phyloP scores from a whole-genome alignment of 2,113 vertebrate genomes.

The Cisticola juncidis region DNA sequence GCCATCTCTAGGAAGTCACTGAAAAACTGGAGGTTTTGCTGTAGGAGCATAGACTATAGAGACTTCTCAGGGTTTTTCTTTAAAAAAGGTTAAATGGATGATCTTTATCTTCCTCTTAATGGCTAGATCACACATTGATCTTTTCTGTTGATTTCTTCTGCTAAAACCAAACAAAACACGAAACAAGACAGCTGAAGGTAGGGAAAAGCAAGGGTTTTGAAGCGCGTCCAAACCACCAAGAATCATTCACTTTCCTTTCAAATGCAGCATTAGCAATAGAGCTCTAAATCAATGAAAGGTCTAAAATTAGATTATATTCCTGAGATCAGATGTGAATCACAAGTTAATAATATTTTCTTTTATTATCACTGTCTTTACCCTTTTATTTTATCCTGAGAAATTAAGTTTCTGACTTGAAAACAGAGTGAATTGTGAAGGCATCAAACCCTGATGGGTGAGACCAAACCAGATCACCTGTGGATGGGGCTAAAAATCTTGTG shows the following conservation, averaged over 20 bases:
- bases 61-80: not conserved
- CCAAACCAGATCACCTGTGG: not conserved
- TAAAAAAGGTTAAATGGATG: not conserved
- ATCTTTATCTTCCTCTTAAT: constrained; percentile 4
- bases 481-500: not conserved
- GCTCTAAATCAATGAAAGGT: constrained; percentile 59
- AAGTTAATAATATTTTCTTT: constrained; percentile 60
- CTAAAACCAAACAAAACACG: not conserved
- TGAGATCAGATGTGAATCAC: constrained; percentile 68
- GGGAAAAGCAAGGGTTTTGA: not conserved
- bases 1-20: not conserved
- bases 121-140: not conserved
- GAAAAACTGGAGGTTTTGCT: not conserved
- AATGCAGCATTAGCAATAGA: constrained; percentile 49
- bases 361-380: constrained; percentile 56
- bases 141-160: not conserved
- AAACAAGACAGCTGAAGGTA: not conserved
- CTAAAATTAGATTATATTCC: constrained; percentile 62
- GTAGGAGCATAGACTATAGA: not conserved
- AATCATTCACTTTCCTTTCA: constrained; percentile 54
- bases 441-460: not conserved
- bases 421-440: constrained; percentile 34
- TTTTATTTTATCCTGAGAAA: constrained; percentile 58
- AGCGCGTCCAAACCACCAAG: constrained; percentile 39
- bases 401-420: constrained; percentile 27